Evolutionary conservation across 2,113 vertebrate genomes (phyloP).

Genomic region (Copsychus sechellarum): DNA sequence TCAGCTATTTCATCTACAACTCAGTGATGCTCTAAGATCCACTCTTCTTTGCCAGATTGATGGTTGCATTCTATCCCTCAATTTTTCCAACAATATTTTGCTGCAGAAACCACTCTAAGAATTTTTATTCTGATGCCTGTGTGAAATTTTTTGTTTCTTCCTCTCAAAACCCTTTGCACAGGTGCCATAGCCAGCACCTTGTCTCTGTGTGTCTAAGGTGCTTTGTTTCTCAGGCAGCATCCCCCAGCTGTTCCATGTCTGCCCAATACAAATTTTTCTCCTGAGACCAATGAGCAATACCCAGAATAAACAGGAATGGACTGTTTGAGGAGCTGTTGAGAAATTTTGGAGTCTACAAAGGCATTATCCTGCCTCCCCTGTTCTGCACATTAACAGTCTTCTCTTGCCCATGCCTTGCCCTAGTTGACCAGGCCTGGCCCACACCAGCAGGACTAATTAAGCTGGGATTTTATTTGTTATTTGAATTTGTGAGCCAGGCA

Average conservation of each 20-base stretch:
- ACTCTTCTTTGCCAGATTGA: not conserved
- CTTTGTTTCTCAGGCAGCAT: not conserved
- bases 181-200: too few relatives aligned
- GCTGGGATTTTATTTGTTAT: not conserved
- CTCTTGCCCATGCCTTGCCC: not conserved
- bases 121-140: not conserved
- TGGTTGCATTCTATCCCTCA: not conserved
- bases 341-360: not conserved
- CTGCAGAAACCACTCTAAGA: not conserved
- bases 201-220: not conserved
- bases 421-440: not conserved
- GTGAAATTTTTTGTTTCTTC: not conserved
- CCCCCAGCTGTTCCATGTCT: not conserved
- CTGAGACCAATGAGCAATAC: not conserved
- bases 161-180: not conserved
- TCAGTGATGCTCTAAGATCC: not conserved
- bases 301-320: not conserved
- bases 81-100: not conserved
- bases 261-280: not conserved
- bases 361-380: not conserved
- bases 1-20: not conserved
- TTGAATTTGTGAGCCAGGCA: not conserved
- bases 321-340: not conserved
- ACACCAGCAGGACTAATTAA: not conserved
- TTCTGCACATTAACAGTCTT: not conserved